Conservation (phyloP, 2,888 invertebrate genomes). For the Cremastinae sp. region DNA sequence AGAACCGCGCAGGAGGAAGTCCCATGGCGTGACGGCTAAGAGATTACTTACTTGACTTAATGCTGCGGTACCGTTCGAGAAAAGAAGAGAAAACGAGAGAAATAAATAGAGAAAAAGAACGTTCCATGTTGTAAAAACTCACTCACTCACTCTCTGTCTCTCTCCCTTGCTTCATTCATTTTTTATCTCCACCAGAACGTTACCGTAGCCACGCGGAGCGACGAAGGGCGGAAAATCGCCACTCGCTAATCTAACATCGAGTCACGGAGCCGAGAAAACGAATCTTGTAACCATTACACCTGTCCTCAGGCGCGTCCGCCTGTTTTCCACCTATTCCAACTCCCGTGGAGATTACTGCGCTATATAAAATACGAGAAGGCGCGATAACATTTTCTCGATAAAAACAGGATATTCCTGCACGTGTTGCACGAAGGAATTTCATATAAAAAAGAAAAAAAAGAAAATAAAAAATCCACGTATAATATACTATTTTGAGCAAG, state of each 20-base stretch:
- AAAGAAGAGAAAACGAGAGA: conserved; percentile 32
- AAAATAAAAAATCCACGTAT: neutral
- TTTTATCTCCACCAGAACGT: conserved; percentile 19
- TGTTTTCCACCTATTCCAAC: conserved; percentile 20
- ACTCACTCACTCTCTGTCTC: neutral
- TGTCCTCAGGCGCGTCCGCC: conserved; percentile 50
- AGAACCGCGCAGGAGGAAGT: conserved; percentile 50
- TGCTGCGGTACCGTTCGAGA: conserved; percentile 64
- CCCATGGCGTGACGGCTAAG: conserved; percentile 77
- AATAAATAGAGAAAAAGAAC: conserved; percentile 20
- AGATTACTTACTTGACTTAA: conserved; percentile 77
- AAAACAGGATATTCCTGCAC: neutral
- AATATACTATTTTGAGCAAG: neutral
- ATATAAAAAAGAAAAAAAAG: conserved; percentile 1
- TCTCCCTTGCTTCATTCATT: conserved; percentile 26
- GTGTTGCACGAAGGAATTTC: conserved; percentile 11
- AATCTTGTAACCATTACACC: conserved; percentile 61
- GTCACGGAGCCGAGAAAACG: conserved; percentile 55
- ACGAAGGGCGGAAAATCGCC: conserved; percentile 35
- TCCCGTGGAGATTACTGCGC: neutral
- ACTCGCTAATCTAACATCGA: conserved; percentile 62
- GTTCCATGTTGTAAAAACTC: neutral
- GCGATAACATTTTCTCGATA: conserved; percentile 23
- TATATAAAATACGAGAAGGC: conserved; percentile 3
- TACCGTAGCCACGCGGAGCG: conserved; percentile 46